Evolutionary conservation across 2,888 invertebrate genomes (phyloP), one percentile per base, ranked within the genome.

Genomic region (Drosophila macrospina): DNA sequence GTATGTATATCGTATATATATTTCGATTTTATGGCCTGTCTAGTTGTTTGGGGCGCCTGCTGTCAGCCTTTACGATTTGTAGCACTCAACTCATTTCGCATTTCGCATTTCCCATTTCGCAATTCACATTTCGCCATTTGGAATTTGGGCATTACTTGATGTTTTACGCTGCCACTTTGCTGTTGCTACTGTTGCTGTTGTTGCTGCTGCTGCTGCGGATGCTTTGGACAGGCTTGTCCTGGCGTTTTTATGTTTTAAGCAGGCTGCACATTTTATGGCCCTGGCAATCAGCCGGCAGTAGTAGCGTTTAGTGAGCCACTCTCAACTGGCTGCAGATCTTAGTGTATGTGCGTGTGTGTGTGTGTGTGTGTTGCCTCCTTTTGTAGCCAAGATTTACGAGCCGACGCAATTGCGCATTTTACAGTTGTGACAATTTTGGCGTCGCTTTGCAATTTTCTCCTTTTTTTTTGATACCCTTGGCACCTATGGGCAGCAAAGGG

Each of bases 341-440:
- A 20, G 36, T 41, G 26, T 55, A 26, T 67, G 52, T 51, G 32
- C n/a, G 20, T 39, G 39, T 16, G 26, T 37, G 16, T 54, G 28
- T 44, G 16, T 47, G 16, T 47, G 55, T 61, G 60, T 68, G 59
- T 61, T 47, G 54, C 36, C 67, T 71, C 39, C 54, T 67, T 73
- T 67, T 68, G 75, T 75, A 39, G 74, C 69, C 47, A 77, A 82
- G 87, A 84, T 84, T 87, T 84, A 84, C 87, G 83, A 84, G 65
- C 85, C 87, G 76, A 74, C 83, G 88, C 84, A 86, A 86, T 88
- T 88, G 84, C 84, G 84, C 84, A 86, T 85, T 88, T 85, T 88
- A 88, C 88, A 86, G 83, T 85, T 85, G 80, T 86, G 84, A 88
- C 84, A 85, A 85, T 85, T 84, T 85, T 74, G 87, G 78, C 87